Evolutionary conservation across 1,140 invertebrate genomes (phyloP).

Genomic region (Conus betulinus): DNA sequence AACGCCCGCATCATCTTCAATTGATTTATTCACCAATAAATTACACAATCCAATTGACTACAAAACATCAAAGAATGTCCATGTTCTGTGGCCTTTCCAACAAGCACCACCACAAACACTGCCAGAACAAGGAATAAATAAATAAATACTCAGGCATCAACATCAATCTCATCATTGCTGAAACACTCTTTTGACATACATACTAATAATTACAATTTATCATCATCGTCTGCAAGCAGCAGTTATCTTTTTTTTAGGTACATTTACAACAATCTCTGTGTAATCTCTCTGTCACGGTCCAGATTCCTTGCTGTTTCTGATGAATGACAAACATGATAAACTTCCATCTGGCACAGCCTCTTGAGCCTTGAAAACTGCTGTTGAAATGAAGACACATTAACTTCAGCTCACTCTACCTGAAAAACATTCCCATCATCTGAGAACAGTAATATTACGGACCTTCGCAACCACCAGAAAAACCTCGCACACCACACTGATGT

Average conservation of each 20-base stretch:
- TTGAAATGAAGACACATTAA: no score
- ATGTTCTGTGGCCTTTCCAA: slow-evolving; percentile 7
- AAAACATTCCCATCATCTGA: no score
- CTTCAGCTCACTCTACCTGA: no score
- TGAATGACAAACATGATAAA: no score
- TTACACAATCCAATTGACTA: slow-evolving; percentile 15
- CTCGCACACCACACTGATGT: background rate
- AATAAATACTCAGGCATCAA: background rate
- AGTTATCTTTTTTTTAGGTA: background rate
- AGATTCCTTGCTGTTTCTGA: no score
- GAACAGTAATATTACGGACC: no score
- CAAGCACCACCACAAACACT: slow-evolving; percentile 3
- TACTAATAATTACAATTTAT: slow-evolving; percentile 1
- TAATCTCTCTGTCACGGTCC: no score
- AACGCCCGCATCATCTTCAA: background rate
- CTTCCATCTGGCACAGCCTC: no score
- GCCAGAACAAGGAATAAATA: slow-evolving; percentile 3
- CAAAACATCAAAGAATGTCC: background rate
- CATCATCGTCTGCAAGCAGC: background rate
- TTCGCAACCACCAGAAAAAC: background rate
- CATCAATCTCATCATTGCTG: background rate
- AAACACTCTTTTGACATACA: background rate
- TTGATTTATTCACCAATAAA: slow-evolving; percentile 20
- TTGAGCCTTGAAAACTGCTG: no score
- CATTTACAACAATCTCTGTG: background rate